Percentiles rank a stretch among this genome's conserved stretches.
Conservation (phyloP, 2,797 vertebrate species). For the Gymnocypris eckloni region DNA sequence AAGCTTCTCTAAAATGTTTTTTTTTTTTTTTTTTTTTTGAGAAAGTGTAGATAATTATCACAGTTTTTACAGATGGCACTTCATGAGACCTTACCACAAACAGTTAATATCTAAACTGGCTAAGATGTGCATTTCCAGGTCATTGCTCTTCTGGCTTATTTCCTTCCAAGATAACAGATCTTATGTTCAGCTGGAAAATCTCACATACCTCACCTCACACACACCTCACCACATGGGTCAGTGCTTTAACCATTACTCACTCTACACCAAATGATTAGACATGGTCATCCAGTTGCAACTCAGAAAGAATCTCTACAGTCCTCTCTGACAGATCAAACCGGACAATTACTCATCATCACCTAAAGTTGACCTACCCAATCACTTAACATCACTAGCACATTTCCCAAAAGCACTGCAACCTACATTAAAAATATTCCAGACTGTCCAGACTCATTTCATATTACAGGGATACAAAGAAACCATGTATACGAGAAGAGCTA, state of each 20-base stretch:
- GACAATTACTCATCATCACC: neutral
- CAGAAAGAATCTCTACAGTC: neutral
- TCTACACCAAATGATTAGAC: neutral
- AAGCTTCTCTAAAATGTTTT: too few relatives aligned
- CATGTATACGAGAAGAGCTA: neutral
- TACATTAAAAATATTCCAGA: neutral
- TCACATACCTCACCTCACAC: neutral
- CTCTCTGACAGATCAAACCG: neutral
- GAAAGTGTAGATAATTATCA: neutral
- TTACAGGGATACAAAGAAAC: neutral
- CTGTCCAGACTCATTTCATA: neutral
- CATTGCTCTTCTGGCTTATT: neutral
- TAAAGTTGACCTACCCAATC: neutral
- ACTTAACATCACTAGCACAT: neutral
- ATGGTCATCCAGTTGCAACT: neutral
- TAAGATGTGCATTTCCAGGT: slow-evolving; percentile 6
- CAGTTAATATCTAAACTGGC: neutral
- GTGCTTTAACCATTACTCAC: neutral
- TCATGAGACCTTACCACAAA: neutral
- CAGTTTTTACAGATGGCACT: neutral
- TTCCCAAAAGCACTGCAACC: neutral
- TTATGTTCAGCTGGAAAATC: slow-evolving; percentile 12
- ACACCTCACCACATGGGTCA: neutral
- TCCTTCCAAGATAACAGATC: slow-evolving; percentile 14
- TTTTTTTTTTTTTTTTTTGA: neutral